phyloP scores from a whole-genome alignment of 2,888 invertebrate species.

The Homarus gammarus region DNA sequence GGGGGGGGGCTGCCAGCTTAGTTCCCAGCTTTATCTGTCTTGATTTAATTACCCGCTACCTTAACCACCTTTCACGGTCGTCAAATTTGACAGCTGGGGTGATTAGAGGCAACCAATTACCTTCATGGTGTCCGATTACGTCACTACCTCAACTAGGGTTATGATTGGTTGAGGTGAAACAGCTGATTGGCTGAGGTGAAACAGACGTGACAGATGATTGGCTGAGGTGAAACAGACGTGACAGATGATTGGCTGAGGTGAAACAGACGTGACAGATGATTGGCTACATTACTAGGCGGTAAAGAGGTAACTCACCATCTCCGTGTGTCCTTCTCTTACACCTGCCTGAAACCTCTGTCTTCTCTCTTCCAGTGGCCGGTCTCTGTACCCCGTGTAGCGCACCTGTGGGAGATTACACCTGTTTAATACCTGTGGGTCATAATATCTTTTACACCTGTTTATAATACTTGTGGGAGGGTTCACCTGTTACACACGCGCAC shows the following conservation, averaged over 20 bases:
- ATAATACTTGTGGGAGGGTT: not conserved
- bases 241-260: not conserved
- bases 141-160: too few relatives aligned
- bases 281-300: not conserved
- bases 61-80: not conserved
- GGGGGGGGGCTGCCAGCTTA: not conserved
- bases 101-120: too few relatives aligned
- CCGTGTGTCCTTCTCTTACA: constrained; percentile 96
- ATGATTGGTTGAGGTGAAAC: too few relatives aligned
- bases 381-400: constrained; percentile 95
- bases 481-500: too few relatives aligned
- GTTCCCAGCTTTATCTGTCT: not conserved
- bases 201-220: not conserved
- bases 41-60: not conserved
- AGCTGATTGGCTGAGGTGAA: too few relatives aligned
- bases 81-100: too few relatives aligned
- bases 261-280: not conserved
- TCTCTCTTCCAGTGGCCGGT: constrained; percentile 94
- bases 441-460: not conserved
- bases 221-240: not conserved
- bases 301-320: constrained; percentile 84
- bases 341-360: constrained; percentile 96
- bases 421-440: too few relatives aligned
- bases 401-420: constrained; percentile 82
- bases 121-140: too few relatives aligned